phyloP scores from a whole-genome alignment of 2,888 invertebrate species.

The Tenthredo mesomela region DNA sequence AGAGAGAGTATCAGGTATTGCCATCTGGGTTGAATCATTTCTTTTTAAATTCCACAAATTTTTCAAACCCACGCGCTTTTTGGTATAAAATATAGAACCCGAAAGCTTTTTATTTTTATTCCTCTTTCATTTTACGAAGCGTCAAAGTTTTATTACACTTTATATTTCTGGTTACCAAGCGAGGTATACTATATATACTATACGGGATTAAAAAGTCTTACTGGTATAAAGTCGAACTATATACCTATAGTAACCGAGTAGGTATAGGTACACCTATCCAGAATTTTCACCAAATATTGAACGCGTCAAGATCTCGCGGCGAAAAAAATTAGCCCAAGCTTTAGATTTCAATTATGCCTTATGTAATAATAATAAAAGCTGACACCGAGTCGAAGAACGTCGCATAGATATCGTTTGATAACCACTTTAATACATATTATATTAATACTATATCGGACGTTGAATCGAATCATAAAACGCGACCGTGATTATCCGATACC shows the following conservation, averaged over 20 bases:
- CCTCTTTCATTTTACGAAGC: slow-evolving; percentile 27
- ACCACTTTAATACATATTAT: background rate
- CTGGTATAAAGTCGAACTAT: slow-evolving; percentile 14
- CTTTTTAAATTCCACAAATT: background rate
- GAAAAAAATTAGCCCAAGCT: background rate
- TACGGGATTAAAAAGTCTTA: background rate
- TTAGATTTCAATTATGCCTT: background rate
- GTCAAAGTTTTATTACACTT: slow-evolving; percentile 37
- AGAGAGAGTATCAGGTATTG: background rate
- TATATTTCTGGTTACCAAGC: slow-evolving; percentile 28
- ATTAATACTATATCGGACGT: background rate
- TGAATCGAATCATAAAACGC: background rate
- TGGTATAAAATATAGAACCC: no score
- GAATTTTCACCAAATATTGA: background rate
- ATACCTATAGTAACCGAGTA: background rate
- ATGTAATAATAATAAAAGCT: no score
- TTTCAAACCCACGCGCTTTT: background rate
- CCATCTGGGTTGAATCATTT: slow-evolving; percentile 7
- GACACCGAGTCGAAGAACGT: background rate
- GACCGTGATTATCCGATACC: background rate
- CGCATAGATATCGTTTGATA: background rate
- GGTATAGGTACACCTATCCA: background rate
- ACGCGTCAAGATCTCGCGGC: background rate
- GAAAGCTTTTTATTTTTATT: slow-evolving; percentile 30
- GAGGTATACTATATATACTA: no score